phyloP scores from a whole-genome alignment of 2,888 invertebrate species.

The Chalcosyrphus nemorum region DNA sequence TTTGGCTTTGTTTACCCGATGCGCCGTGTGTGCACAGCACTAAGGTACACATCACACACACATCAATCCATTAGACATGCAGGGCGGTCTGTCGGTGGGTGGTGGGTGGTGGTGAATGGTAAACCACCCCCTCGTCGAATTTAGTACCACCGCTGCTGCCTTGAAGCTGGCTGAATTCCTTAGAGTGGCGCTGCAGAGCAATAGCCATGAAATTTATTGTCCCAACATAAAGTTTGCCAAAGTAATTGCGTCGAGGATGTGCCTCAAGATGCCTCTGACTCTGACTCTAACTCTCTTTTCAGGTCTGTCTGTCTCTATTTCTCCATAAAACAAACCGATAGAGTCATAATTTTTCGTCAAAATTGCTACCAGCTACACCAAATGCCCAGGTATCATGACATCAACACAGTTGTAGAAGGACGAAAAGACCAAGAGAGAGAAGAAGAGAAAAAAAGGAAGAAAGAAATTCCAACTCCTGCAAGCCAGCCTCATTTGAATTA shows the following conservation, averaged over 20 bases:
- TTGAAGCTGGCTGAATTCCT: slow-evolving; percentile 55
- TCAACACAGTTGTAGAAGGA: no score
- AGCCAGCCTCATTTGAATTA: slow-evolving; percentile 64
- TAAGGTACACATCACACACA: slow-evolving; percentile 17
- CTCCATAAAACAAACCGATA: slow-evolving; percentile 59
- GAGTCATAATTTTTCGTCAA: slow-evolving; percentile 71
- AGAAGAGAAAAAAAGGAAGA: background rate
- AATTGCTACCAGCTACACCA: slow-evolving; percentile 56
- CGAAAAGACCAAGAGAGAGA: background rate
- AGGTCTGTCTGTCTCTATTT: background rate
- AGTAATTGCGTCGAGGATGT: slow-evolving; percentile 65
- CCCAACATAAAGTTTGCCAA: slow-evolving; percentile 66
- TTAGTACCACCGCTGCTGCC: slow-evolving; percentile 39
- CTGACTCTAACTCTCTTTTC: background rate
- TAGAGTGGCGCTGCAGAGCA: slow-evolving; percentile 39
- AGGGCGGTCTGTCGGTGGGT: background rate
- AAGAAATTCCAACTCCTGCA: background rate
- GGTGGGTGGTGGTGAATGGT: background rate
- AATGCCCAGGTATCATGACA: background rate
- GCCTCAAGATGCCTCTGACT: slow-evolving; percentile 35
- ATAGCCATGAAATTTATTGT: slow-evolving; percentile 69
- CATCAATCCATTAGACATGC: slow-evolving; percentile 54
- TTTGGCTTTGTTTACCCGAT: slow-evolving; percentile 57
- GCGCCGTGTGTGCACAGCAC: slow-evolving; percentile 47
- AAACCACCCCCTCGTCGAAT: slow-evolving; percentile 40